Conservation (phyloP, 2,888 invertebrate genomes). For the Venusia cambrica region DNA sequence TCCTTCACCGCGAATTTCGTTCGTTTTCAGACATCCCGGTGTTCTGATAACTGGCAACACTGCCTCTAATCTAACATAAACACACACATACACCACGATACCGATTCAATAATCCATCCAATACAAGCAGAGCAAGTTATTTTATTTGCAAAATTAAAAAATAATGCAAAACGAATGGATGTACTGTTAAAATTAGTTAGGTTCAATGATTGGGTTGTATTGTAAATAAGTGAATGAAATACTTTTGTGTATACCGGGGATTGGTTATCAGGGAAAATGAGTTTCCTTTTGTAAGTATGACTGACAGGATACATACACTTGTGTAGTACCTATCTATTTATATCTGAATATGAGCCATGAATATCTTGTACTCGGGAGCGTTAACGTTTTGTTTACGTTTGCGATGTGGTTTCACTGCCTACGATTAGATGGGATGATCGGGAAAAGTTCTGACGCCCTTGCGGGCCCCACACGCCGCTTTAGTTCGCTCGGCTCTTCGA, state of each 20-base stretch:
- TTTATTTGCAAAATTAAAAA: not conserved
- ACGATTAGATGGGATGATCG: constrained; percentile 30
- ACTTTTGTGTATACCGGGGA: constrained; percentile 35
- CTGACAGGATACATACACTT: constrained; percentile 17
- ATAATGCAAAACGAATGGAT: constrained; percentile 41
- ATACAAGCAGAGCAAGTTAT: too few species aligned
- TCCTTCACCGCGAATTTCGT: too few species aligned
- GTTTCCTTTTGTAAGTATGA: constrained; percentile 84
- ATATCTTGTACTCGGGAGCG: constrained; percentile 42
- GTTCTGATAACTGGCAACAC: too few species aligned
- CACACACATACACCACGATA: too few species aligned
- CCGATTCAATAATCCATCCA: too few species aligned
- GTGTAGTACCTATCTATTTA: constrained; percentile 56
- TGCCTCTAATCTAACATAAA: too few species aligned
- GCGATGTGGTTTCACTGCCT: constrained; percentile 32
- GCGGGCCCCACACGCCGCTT: constrained; percentile 13
- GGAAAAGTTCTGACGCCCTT: constrained; percentile 2
- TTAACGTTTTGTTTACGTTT: constrained; percentile 66
- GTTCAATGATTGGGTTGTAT: constrained; percentile 62
- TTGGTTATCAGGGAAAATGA: constrained; percentile 66
- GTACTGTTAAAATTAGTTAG: too few species aligned
- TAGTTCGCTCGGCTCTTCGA: not conserved
- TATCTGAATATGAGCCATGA: too few species aligned
- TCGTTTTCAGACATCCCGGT: too few species aligned
- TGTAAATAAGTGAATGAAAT: constrained; percentile 36